phyloP scores from a whole-genome alignment of 1,140 invertebrate species.

The Drosophila burlai region DNA sequence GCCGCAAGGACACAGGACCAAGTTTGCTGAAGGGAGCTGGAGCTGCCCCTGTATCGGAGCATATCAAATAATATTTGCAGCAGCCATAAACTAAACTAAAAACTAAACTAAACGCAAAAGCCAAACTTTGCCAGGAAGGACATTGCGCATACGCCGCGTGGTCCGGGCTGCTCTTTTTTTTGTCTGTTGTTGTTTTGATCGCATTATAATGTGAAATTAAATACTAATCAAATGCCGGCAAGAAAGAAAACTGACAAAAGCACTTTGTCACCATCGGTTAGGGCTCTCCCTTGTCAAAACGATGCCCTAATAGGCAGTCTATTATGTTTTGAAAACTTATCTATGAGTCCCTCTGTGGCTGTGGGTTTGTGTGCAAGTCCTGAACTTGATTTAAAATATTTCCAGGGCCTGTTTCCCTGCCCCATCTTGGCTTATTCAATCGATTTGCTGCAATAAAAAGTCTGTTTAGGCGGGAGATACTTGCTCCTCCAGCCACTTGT shows the following conservation, averaged over 20 bases:
- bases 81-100: conserved; percentile 56
- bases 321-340: conserved; percentile 23
- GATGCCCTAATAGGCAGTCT: conserved; percentile 32
- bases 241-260: conserved; percentile 36
- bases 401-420: background rate
- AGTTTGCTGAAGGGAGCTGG: conserved; percentile 49
- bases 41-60: conserved; percentile 22
- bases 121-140: conserved; percentile 33
- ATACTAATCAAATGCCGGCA: conserved; percentile 47
- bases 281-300: conserved; percentile 20
- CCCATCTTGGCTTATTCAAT: background rate
- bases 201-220: conserved; percentile 49
- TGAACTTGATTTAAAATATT: conserved; percentile 33
- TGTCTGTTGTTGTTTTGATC: background rate
- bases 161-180: background rate
- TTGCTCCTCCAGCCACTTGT: background rate
- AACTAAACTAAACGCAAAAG: background rate
- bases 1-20: conserved; percentile 17
- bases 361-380: background rate
- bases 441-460: background rate
- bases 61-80: conserved; percentile 69
- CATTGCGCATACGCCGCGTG: conserved; percentile 71
- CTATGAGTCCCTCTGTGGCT: background rate
- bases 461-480: background rate
- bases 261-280: conserved; percentile 23